phyloP scores from a whole-genome alignment of 2,113 vertebrate genomes.

The Nesoenas mayeri region DNA sequence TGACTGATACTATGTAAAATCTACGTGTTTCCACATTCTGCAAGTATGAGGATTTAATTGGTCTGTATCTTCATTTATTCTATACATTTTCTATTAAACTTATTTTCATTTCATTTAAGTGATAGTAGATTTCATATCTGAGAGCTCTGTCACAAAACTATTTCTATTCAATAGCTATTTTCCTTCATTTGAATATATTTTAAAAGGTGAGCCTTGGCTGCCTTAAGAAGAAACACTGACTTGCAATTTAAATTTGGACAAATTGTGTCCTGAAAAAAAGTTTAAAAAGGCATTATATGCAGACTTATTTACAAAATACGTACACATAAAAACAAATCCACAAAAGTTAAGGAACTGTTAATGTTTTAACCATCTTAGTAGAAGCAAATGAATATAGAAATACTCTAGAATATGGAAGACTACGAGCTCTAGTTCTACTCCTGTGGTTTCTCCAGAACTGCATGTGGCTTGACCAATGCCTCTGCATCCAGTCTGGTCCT shows the following conservation, averaged over 20 bases:
- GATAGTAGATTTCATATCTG: neutral
- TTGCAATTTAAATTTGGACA: neutral
- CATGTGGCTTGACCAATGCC: accelerated
- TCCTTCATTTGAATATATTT: neutral
- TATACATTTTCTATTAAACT: neutral
- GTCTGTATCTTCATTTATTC: neutral
- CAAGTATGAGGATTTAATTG: neutral
- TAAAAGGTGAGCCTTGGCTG: neutral
- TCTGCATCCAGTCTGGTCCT: neutral
- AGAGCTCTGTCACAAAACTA: neutral
- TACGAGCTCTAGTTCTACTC: neutral
- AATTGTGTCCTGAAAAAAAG: neutral
- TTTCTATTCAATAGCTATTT: neutral
- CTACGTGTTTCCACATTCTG: neutral
- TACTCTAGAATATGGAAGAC: neutral
- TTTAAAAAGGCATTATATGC: neutral
- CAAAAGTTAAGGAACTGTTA: neutral
- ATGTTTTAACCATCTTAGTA: neutral
- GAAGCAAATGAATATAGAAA: neutral
- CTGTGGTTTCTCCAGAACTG: neutral
- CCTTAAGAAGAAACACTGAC: neutral
- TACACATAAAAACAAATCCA: neutral
- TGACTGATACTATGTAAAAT: neutral
- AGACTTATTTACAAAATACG: accelerated
- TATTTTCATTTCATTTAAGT: neutral